phyloP scores from a whole-genome alignment of 2,888 invertebrate genomes.

The Homarus gammarus region DNA sequence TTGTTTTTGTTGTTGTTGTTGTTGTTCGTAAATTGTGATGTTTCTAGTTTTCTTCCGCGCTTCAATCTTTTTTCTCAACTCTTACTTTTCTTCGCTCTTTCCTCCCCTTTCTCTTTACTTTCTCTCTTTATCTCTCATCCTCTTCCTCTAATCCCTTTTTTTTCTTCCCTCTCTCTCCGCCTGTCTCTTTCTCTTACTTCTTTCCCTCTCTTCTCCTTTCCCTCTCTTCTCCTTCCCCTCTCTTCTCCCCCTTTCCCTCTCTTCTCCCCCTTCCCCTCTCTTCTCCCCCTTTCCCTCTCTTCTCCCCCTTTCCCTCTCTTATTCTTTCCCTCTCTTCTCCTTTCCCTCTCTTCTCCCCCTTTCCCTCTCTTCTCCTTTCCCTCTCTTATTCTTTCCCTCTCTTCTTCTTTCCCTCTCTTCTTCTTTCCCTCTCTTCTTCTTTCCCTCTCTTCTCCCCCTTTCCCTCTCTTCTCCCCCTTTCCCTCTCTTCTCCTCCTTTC shows the following conservation, averaged over 20 bases:
- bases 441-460: conserved; percentile 1
- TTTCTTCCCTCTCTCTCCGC: not conserved
- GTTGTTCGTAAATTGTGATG: no score
- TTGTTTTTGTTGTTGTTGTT: no score
- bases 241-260: not conserved
- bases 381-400: not conserved
- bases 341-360: not conserved
- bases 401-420: conserved; percentile 3
- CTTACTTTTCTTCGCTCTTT: not conserved
- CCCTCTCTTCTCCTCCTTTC: not conserved
- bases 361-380: conserved; percentile 12
- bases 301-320: not conserved
- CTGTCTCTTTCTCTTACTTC: not conserved
- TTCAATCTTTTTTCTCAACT: no score
- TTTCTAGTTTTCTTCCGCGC: no score
- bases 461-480: conserved; percentile 10
- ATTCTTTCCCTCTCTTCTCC: not conserved
- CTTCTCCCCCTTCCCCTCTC: not conserved
- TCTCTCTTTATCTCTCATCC: not conserved
- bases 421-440: not conserved
- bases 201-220: not conserved
- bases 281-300: conserved; percentile 3
- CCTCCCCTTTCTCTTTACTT: not conserved
- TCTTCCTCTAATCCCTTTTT: not conserved
- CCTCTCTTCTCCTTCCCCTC: not conserved